Conservation (phyloP, 2,113 vertebrate species). For the Camelus bactrianus region DNA sequence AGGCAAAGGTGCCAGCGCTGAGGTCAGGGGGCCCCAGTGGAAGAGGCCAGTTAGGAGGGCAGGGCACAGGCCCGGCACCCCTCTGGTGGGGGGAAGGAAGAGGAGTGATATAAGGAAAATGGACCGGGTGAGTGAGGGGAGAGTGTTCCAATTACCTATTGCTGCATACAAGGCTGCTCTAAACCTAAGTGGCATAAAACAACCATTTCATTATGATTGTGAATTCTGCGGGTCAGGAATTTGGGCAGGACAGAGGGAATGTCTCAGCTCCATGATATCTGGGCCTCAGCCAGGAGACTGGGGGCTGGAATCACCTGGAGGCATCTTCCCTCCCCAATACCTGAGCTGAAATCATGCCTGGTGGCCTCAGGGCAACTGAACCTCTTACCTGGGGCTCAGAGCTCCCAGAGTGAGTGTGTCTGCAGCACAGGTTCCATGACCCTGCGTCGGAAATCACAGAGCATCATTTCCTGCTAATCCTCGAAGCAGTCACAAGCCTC, state of each 20-base stretch:
- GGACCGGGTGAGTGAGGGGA: not conserved
- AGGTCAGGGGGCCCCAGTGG: not conserved
- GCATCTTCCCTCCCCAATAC: not conserved
- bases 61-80: not conserved
- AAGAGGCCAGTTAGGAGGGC: not conserved
- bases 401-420: no score
- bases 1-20: not conserved
- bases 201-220: not conserved
- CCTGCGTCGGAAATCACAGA: not conserved
- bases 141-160: not conserved
- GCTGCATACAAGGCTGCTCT: not conserved
- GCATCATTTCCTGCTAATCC: not conserved
- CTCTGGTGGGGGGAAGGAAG: no score
- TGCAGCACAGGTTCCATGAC: not conserved
- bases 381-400: fast-evolving
- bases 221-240: not conserved
- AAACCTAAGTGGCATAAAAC: not conserved
- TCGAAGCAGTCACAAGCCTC: not conserved
- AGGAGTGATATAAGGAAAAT: not conserved
- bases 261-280: not conserved
- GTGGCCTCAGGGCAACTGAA: not conserved
- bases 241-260: not conserved
- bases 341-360: not conserved
- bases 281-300: not conserved
- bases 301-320: not conserved